These are phyloP conservation scores for Blastomussa wellsi DNA, from an alignment of 92 coral and sea anemone species.

Conservation along the genomic window DNA sequence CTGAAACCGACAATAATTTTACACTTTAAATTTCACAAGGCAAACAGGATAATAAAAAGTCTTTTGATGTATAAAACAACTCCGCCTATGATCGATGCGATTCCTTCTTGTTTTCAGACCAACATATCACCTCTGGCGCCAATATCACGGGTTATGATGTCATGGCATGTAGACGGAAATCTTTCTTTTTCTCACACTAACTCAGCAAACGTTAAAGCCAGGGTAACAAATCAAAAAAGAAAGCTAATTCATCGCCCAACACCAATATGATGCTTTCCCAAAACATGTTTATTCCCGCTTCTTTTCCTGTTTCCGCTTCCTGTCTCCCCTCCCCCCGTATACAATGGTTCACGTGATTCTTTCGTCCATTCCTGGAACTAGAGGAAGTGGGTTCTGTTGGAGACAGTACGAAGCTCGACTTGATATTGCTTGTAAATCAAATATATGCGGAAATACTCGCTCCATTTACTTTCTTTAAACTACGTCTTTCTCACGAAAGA, in stretches of 20 bases:
- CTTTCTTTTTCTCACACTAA: neutral
- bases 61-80: neutral
- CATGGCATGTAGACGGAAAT: neutral
- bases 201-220: neutral
- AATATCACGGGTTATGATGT: neutral
- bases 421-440: neutral
- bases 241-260: neutral
- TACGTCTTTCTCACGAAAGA: neutral
- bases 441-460: conserved; percentile 13
- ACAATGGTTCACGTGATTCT: neutral
- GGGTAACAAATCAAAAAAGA: neutral
- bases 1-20: neutral
- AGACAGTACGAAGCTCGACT: neutral
- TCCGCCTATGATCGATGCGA: neutral
- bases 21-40: neutral
- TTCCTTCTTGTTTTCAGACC: too few relatives aligned
- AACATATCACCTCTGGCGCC: neutral
- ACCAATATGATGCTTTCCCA: neutral
- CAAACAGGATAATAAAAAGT: neutral
- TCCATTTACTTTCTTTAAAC: neutral
- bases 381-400: neutral
- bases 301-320: too few relatives aligned
- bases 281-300: too few relatives aligned
- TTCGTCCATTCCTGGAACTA: conserved; percentile 20
- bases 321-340: neutral